phyloP scores from a whole-genome alignment of 2,113 vertebrate genomes.

The Lanius collurio region DNA sequence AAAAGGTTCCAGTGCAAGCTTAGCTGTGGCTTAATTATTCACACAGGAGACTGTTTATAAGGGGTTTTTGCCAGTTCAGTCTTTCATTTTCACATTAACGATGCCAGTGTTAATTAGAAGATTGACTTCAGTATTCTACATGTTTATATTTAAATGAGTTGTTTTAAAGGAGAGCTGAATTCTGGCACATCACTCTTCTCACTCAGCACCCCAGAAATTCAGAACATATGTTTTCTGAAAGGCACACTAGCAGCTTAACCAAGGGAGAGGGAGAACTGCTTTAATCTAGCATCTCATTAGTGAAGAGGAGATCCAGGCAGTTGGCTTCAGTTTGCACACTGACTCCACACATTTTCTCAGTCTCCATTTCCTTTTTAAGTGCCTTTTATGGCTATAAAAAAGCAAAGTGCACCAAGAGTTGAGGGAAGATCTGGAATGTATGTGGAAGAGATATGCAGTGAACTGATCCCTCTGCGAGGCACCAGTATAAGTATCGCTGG shows the following conservation, averaged over 20 bases:
- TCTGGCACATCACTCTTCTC: neutral
- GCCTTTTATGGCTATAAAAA: neutral
- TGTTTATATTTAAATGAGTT: neutral
- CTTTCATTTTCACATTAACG: slow-evolving; percentile 49
- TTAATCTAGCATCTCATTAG: slow-evolving; percentile 57
- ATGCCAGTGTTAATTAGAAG: slow-evolving; percentile 65
- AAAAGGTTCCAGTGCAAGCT: slow-evolving; percentile 50
- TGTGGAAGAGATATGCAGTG: neutral
- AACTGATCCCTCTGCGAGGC: neutral
- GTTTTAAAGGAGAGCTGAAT: neutral
- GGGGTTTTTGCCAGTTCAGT: slow-evolving; percentile 24
- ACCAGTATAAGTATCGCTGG: neutral
- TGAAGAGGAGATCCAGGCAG: slow-evolving; percentile 13
- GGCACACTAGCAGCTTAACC: slow-evolving; percentile 1
- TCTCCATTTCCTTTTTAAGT: slow-evolving; percentile 18
- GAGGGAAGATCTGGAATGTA: neutral
- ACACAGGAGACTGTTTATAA: slow-evolving; percentile 57
- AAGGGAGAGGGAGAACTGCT: slow-evolving; percentile 47
- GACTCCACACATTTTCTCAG: slow-evolving; percentile 41
- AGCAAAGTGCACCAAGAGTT: neutral
- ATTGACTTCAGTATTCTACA: neutral
- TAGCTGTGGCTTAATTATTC: slow-evolving; percentile 63
- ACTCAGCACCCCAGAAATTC: slow-evolving; percentile 64
- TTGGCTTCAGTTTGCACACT: neutral
- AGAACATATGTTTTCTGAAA: slow-evolving; percentile 43